Base-by-base conservation (phyloP, 2,797 vertebrate species). In the Dendrocincla fuliginosa region DNA sequence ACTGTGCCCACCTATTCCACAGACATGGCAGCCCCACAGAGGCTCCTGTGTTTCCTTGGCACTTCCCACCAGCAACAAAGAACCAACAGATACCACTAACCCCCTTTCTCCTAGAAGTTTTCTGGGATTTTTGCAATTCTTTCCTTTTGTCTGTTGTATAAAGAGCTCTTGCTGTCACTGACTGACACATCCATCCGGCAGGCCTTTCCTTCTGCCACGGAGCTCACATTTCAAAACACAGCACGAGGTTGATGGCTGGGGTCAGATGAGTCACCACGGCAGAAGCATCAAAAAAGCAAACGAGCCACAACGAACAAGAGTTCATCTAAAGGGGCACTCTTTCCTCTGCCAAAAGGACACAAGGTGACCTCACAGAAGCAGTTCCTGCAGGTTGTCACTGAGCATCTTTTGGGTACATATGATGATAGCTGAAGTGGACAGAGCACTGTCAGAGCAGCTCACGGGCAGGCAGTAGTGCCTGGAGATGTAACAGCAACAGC, bases 171-270 rank as follows among this genome's bases (percentile, higher is more conserved):
- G 47, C 70, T 90, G 55, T 33, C 70, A 64, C 95, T 95, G 88
- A 91, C 68, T 77, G 95, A 92, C n/a, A 42, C n/a, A 33, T 50
- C 60, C n/a, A 33, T 50, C 60, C 13, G 7, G 75, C 85, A 89
- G 77, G 35, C 42, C 63, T 23, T 46, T 10, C 65, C 76, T 93
- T 81, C 80, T 1, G 1, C 57, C 81, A 49, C 17, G 22, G 73
- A 92, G 94, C 33, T 95, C 73, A 3, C 83, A 46, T 92, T 90
- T 97, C 94, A 94, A 70, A 97, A 84, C 91, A 81, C 77, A 94
- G 86, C 73, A 56, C 73, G 79, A 32, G 73, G 85, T 20, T 87
- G 93, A 93, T 87, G 12, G 56, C 49, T 69, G 53, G 80, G 60
- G 80, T 73, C 89, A 90, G 47, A 70, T 60, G 67, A 83, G 85